These are phyloP conservation scores for Polyodon spathula DNA, from an alignment of 2,113 vertebrate genomes.

Conservation along the genomic window DNA sequence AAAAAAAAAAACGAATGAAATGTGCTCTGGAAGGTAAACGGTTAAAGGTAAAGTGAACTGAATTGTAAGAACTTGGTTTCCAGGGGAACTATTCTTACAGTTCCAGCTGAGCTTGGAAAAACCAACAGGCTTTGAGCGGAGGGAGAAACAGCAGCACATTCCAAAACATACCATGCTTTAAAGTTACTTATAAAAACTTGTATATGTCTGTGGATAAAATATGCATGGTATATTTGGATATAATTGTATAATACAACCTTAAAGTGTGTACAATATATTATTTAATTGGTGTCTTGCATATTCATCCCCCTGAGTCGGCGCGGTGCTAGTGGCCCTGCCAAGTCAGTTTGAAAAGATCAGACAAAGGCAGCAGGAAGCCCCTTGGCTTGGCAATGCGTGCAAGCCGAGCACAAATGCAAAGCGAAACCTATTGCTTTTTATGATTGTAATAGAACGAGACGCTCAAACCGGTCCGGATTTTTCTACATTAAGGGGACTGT, in stretches of 20 bases:
- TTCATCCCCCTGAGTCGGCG: slow-evolving; percentile 21
- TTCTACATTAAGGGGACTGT: slow-evolving; percentile 37
- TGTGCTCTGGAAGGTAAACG: slow-evolving; percentile 42
- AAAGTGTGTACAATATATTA: not conserved
- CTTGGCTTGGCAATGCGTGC: slow-evolving; percentile 45
- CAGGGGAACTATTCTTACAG: slow-evolving; percentile 75
- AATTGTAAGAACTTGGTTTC: slow-evolving; percentile 80
- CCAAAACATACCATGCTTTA: too few relatives aligned
- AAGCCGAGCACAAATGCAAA: slow-evolving; percentile 29
- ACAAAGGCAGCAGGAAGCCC: slow-evolving; percentile 75
- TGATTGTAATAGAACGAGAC: slow-evolving; percentile 27
- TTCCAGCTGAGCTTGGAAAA: slow-evolving; percentile 66
- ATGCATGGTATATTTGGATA: not conserved
- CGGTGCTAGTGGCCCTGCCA: slow-evolving; percentile 56
- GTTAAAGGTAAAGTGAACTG: slow-evolving; percentile 74
- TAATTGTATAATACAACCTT: not conserved
- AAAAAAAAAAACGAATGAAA: slow-evolving; percentile 13
- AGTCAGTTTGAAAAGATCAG: slow-evolving; percentile 78
- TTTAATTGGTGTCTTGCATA: not conserved
- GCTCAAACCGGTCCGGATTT: slow-evolving; percentile 10
- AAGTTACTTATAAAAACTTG: too few relatives aligned
- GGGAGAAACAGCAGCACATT: slow-evolving; percentile 15
- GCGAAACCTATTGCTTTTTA: slow-evolving; percentile 26
- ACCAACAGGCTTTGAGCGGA: slow-evolving; percentile 41
- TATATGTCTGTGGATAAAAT: not conserved